Evolutionary conservation across 2,113 vertebrate species (phyloP).

Genomic region (Calidris pugnax): DNA sequence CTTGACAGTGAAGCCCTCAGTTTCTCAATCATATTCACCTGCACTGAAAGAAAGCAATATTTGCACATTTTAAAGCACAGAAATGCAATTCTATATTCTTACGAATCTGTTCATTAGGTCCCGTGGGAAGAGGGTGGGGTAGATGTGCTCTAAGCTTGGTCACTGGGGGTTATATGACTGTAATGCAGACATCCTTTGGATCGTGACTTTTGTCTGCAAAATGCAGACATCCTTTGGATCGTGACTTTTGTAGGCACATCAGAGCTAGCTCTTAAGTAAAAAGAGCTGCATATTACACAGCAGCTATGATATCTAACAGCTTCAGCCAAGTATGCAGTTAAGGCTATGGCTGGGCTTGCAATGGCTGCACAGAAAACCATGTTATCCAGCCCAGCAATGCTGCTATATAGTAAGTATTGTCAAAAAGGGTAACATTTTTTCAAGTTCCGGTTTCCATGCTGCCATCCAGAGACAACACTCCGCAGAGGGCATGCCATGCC

Average conservation of each 20-base stretch:
- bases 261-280: neutral
- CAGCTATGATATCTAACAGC: neutral
- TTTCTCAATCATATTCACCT: neutral
- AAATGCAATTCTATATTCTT: neutral
- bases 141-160: neutral
- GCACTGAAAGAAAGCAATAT: neutral
- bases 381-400: neutral
- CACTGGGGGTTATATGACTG: neutral
- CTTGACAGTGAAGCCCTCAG: neutral
- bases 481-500: neutral
- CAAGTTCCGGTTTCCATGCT: neutral
- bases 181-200: neutral
- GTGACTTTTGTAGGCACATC: neutral
- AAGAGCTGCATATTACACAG: neutral
- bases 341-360: neutral
- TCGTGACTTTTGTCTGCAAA: neutral
- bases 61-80: neutral
- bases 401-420: rapidly evolving
- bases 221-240: neutral
- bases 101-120: neutral
- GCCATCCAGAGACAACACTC: neutral
- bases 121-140: neutral
- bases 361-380: neutral
- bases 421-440: rapidly evolving
- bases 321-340: neutral